Evolutionary conservation across 2,113 vertebrate genomes (phyloP).

Genomic region (Nanger granti): DNA sequence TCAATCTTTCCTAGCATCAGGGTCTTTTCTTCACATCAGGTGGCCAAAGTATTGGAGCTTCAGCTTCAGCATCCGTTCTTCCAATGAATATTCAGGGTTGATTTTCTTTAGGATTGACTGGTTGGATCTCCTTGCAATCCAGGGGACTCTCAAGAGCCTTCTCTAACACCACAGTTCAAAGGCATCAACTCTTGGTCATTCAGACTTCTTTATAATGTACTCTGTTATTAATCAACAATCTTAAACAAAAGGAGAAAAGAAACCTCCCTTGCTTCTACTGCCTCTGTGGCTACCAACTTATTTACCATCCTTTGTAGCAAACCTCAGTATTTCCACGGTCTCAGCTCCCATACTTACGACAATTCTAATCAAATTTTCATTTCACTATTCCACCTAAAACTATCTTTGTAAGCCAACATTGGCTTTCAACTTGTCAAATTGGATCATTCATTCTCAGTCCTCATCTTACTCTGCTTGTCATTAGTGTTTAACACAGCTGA

Average conservation of each 20-base stretch:
- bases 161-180: neutral
- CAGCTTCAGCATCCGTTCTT: neutral
- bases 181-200: neutral
- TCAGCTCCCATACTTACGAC: neutral
- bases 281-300: neutral
- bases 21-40: neutral
- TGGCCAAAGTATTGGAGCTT: neutral
- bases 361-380: neutral
- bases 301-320: neutral
- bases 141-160: neutral
- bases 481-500: neutral
- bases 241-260: neutral
- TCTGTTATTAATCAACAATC: neutral
- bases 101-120: neutral
- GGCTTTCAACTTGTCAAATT: neutral
- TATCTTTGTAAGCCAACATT: neutral
- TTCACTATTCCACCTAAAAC: neutral
- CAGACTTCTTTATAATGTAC: neutral
- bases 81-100: neutral
- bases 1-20: neutral
- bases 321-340: fast-evolving
- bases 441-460: neutral
- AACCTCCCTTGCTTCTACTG: neutral
- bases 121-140: neutral
- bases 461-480: neutral